A percentile compares a stretch with the other conserved stretches of the same genome.
Evolutionary conservation across 30 jellyfish, hydroid and myxozoan genomes (phyloP).

Genomic region (Cassiopea andromeda): DNA sequence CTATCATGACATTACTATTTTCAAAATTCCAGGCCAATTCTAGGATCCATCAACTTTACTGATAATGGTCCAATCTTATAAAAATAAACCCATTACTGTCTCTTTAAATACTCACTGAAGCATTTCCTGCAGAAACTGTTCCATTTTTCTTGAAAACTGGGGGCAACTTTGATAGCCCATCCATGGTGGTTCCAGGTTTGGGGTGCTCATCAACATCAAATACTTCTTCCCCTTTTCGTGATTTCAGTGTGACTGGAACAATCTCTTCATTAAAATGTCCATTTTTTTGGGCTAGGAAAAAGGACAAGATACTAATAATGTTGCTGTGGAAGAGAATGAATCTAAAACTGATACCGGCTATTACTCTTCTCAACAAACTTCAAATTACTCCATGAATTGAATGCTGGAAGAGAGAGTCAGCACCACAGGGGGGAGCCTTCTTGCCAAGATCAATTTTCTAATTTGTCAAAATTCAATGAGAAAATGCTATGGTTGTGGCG

Average conservation of each 20-base stretch:
- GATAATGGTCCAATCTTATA: not conserved
- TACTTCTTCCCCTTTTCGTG: constrained; percentile 60
- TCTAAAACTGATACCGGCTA: too few relatives aligned
- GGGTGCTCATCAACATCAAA: constrained; percentile 94
- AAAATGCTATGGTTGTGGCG: too few relatives aligned
- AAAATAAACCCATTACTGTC: not conserved
- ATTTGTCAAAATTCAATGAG: too few relatives aligned
- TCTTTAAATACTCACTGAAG: constrained; percentile 74
- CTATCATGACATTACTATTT: too few relatives aligned
- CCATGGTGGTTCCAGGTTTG: constrained; percentile 77
- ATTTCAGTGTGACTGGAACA: constrained; percentile 81
- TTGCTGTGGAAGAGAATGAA: too few relatives aligned
- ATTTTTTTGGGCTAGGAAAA: constrained; percentile 74
- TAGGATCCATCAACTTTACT: too few relatives aligned
- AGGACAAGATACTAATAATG: not conserved
- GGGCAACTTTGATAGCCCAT: constrained; percentile 75
- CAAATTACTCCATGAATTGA: too few relatives aligned
- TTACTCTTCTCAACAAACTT: too few relatives aligned
- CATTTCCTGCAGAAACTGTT: constrained; percentile 93
- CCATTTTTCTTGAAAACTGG: constrained; percentile 94
- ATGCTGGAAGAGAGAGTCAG: too few relatives aligned
- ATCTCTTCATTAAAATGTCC: constrained; percentile 87
- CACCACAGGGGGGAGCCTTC: too few relatives aligned
- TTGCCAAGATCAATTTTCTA: too few relatives aligned
- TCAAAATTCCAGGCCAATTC: too few relatives aligned